Evolutionary conservation across 2,797 vertebrate genomes (phyloP), one percentile per base, ranked within the genome.

Genomic region (Karalla daura): DNA sequence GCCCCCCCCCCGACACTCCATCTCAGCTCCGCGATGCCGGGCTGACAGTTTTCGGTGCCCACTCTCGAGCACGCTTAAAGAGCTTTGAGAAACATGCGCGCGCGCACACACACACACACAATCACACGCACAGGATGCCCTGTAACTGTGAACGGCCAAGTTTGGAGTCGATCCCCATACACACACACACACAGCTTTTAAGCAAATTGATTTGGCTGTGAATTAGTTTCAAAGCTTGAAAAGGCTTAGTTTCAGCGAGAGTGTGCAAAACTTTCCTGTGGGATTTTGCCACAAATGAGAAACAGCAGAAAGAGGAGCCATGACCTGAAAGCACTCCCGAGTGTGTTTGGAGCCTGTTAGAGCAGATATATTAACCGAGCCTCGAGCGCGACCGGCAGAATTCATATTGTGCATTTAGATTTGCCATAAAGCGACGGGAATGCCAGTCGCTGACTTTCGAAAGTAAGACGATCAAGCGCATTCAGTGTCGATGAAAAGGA

Each of bases 111-210:
- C 52, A 30, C 28, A 30, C 28, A 30, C 28, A 30, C n/a, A n/a
- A n/a, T 20, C 41, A 18, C 70, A 69, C 50, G 28, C 45, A 35
- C 15, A 3, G 12, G 36, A 32, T 13, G 46, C 20, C 66, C 14
- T 76, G 75, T 65, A 41, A 75, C 66, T 60, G 56, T 28, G 68
- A 75, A 59, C 62, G 28, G 60, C 43, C 56, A 56, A 79, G 61
- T 74, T 74, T 43, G 41, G 9, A 6, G 58, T 11, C 28, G 53
- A 25, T 36, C 18, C 3, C 17, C 17, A 12, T 8, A 3, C 2
- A 14, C 2, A 32, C 45, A 18, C 8, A 45, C 44, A n/a, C 9
- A 41, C 14, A 40, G 55, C 40, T 58, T 74, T 68, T 54, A 39
- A 28, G 51, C 50, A 69, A 65, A 71, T 10, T 28, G 36, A 63